Evolutionary conservation across 2,888 invertebrate species (phyloP).

Genomic region (Nomada fucata): DNA sequence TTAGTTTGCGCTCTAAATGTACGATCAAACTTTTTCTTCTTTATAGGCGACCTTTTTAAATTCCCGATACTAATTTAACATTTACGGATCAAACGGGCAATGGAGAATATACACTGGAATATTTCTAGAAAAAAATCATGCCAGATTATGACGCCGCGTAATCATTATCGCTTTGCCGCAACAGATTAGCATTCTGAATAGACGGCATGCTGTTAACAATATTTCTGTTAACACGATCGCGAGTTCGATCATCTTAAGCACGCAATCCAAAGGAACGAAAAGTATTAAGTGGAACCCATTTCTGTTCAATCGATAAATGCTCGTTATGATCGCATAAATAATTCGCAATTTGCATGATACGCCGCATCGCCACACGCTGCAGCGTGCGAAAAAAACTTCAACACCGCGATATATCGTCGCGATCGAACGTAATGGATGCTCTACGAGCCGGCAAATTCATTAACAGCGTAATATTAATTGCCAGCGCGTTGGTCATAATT

Average conservation of each 20-base stretch:
- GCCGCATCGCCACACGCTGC: not conserved
- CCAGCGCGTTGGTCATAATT: conserved; percentile 40
- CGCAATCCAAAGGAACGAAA: not conserved
- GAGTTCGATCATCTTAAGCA: not conserved
- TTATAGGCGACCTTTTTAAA: too few species aligned
- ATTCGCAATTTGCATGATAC: conserved; percentile 14
- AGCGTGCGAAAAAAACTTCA: conserved; percentile 17
- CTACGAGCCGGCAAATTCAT: conserved; percentile 28
- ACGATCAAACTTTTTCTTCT: too few species aligned
- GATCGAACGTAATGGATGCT: conserved; percentile 26
- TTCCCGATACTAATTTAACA: too few species aligned
- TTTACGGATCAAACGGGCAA: too few species aligned
- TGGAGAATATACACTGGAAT: too few species aligned
- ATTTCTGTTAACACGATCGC: not conserved
- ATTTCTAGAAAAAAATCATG: too few species aligned
- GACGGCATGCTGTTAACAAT: not conserved
- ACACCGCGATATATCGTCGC: conserved; percentile 37
- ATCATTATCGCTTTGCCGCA: too few species aligned
- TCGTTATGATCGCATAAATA: not conserved
- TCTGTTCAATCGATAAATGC: not conserved
- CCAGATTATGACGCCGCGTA: too few species aligned
- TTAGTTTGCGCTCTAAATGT: too few species aligned
- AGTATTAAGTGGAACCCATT: not conserved
- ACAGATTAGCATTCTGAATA: too few species aligned
- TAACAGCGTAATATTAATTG: conserved; percentile 47